phyloP scores from a whole-genome alignment of 2,888 invertebrate genomes.

The Elmis aenea region DNA sequence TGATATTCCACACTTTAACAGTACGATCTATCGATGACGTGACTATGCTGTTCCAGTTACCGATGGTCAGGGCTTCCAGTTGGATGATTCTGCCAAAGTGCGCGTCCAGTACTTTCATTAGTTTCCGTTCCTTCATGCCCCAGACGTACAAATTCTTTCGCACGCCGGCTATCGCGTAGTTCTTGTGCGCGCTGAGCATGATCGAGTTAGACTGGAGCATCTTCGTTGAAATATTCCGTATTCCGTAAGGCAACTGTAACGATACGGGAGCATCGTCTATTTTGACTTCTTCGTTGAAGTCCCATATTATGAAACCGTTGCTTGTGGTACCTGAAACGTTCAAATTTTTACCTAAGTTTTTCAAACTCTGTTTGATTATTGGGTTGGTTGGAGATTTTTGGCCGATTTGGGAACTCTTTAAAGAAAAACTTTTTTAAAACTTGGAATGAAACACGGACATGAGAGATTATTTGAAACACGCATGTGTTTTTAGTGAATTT shows the following conservation, averaged over 20 bases:
- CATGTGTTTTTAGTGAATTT: too few species aligned
- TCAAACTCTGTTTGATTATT: too few species aligned
- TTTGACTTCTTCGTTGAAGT: conserved; percentile 55
- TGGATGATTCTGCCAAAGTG: conserved; percentile 96
- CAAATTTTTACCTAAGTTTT: too few species aligned
- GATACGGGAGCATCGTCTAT: conserved; percentile 57
- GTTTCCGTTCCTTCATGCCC: conserved; percentile 72
- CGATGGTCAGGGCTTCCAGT: conserved; percentile 78
- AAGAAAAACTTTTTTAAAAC: too few species aligned
- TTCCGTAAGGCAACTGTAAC: conserved; percentile 74
- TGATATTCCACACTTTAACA: conserved; percentile 98
- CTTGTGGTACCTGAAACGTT: conserved; percentile 66
- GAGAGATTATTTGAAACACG: too few species aligned
- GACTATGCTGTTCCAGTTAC: conserved; percentile 89
- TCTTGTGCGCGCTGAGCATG: conserved; percentile 83
- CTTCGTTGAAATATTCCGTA: conserved; percentile 88
- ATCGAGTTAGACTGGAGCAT: conserved; percentile 88
- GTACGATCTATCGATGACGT: conserved; percentile 97
- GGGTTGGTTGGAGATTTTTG: too few species aligned
- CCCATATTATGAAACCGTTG: conserved; percentile 81
- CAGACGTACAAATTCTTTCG: conserved; percentile 91
- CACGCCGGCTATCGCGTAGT: conserved; percentile 93
- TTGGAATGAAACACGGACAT: too few species aligned
- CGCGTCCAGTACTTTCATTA: conserved; percentile 90
- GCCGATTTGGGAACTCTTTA: too few species aligned